phyloP scores from a whole-genome alignment of 1,140 invertebrate species.

The Cotesia chilonis region DNA sequence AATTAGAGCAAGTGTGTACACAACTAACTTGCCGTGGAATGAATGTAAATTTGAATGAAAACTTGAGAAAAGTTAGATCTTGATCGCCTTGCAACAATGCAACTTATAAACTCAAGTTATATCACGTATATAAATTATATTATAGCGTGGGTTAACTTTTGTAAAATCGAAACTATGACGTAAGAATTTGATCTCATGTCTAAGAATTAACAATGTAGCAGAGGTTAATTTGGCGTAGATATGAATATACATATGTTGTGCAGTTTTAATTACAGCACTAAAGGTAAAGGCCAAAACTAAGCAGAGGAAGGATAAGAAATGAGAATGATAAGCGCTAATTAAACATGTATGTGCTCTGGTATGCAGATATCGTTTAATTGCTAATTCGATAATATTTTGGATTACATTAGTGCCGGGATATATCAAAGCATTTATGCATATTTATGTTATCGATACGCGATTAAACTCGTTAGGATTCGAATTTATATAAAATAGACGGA shows the following conservation, averaged over 20 bases:
- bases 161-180: constrained; percentile 31
- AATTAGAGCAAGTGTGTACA: constrained; percentile 25
- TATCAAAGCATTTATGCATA: constrained; percentile 6
- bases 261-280: not conserved
- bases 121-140: too few species aligned
- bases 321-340: constrained; percentile 19
- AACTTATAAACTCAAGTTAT: too few species aligned
- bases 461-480: constrained; percentile 13
- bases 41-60: constrained; percentile 18
- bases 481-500: not conserved
- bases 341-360: not conserved
- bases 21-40: constrained; percentile 1
- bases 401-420: not conserved
- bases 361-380: too few species aligned
- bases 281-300: not conserved
- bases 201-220: not conserved
- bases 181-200: constrained; percentile 25
- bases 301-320: not conserved
- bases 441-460: constrained; percentile 13
- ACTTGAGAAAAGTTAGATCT: constrained; percentile 32
- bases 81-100: constrained; percentile 27
- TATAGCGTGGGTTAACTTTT: too few species aligned
- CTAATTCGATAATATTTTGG: too few species aligned
- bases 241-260: not conserved
- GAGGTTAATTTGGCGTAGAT: too few species aligned